Evolutionary conservation across 2,797 vertebrate species (phyloP), one percentile per base, ranked within the genome.

Genomic region (Cuculus canorus): DNA sequence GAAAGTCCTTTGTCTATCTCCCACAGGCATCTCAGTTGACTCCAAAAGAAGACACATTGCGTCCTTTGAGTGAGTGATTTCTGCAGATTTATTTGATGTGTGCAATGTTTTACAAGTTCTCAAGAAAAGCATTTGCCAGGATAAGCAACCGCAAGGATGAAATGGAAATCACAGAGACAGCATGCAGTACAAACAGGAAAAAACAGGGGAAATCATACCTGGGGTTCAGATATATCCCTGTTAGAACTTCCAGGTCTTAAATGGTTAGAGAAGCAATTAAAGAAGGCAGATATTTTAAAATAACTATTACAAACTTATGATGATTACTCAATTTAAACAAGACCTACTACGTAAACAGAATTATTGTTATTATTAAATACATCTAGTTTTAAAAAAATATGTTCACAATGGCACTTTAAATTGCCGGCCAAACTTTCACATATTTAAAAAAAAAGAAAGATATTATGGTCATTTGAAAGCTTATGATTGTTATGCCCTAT

Each of bases 381-480:
- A 63, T 47, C 4, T 3, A 8, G 8, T n/a, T 78, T 39, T 39
- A 72, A 80, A 78, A 30, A 35, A 17, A 17, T 32, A 25, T 9
- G 9, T 23, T 79, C 79, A 19, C 25, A 64, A 13, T 57, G 37
- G 18, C 23, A 60, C 64, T 92, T 87, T 93, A 90, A 91, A 41
- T 77, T 78, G 3, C 37, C n/a, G 82, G n/a, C 2, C 32, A 90
- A 92, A 91, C 25, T 81, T 81, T 45, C 88, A 75, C 2, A 3
- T 90, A 63, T 82, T 96, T 56, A 39, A 10, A 35, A 93, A 95
- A 54, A 79, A 87, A 82, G 35, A 59, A 85, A 92, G 77, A 81
- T 92, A 96, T 61, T 93, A 85, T 73, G 50, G 85, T 64, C 60
- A 94, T 96, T 95, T 94, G 93, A 96, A 88, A 88, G 66, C 52